These are phyloP conservation scores for Helostoma temminkii DNA, from an alignment of 2,797 vertebrate species.

Conservation along the genomic window DNA sequence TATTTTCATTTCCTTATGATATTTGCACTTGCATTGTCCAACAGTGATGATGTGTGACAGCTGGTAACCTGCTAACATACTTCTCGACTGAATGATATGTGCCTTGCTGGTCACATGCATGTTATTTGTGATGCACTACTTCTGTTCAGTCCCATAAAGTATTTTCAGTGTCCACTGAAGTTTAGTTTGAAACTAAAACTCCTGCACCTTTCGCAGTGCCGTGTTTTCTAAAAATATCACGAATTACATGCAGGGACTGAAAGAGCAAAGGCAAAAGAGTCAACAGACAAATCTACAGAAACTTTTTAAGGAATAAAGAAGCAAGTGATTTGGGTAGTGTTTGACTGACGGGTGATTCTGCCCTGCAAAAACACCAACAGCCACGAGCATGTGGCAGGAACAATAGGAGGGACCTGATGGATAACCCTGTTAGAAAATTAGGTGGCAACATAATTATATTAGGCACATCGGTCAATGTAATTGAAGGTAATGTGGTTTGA, in stretches of 20 bases:
- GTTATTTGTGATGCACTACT: not conserved
- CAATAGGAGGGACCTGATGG: not conserved
- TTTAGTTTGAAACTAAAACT: not conserved
- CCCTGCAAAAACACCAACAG: not conserved
- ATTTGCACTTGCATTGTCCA: no score
- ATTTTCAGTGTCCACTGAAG: no score
- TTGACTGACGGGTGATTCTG: conserved; percentile 20
- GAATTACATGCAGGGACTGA: not conserved
- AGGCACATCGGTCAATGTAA: conserved; percentile 33
- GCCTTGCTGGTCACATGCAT: not conserved
- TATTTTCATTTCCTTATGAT: not conserved
- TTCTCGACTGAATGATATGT: not conserved
- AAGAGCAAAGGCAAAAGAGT: not conserved
- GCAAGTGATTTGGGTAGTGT: not conserved
- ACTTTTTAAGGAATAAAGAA: no score
- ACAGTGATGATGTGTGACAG: not conserved
- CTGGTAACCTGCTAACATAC: not conserved
- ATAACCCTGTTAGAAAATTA: conserved; percentile 18
- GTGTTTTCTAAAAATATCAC: no score
- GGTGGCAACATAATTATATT: not conserved
- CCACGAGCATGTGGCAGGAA: not conserved
- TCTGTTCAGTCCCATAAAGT: no score
- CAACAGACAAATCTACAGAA: not conserved
- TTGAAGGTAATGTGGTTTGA: conserved; percentile 29
- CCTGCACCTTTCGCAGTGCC: not conserved